phyloP scores from a whole-genome alignment of 1,140 invertebrate species.

The Coptotermes formosanus region DNA sequence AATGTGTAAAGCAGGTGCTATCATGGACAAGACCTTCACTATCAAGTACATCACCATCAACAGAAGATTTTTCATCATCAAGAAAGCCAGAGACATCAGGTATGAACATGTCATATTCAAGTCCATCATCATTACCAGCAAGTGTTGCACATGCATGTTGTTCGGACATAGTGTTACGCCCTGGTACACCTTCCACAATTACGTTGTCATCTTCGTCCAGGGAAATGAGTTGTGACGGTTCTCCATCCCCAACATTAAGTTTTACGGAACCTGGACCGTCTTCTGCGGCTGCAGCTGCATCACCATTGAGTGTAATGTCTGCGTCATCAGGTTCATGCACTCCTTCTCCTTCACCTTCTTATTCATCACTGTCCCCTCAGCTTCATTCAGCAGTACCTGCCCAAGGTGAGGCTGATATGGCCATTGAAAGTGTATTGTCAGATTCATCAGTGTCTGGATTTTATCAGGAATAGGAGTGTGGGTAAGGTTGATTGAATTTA shows the following conservation, averaged over 20 bases:
- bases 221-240: not conserved
- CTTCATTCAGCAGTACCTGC: not conserved
- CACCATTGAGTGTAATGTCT: not conserved
- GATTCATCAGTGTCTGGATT: no score
- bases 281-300: not conserved
- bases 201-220: not conserved
- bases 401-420: not conserved
- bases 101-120: no score
- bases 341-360: not conserved
- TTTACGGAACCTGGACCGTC: not conserved
- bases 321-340: not conserved
- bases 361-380: not conserved
- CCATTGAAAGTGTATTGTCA: not conserved
- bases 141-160: not conserved
- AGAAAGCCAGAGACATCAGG: no score
- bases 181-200: slow-evolving; percentile 3
- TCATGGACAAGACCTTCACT: not conserved
- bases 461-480: no score
- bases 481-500: no score
- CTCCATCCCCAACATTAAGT: not conserved
- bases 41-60: not conserved
- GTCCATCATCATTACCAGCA: not conserved
- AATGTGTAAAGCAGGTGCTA: not conserved
- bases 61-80: no score
- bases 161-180: not conserved